Base-by-base conservation (phyloP, 2,888 invertebrate species). In the Meandrusa payeni region DNA sequence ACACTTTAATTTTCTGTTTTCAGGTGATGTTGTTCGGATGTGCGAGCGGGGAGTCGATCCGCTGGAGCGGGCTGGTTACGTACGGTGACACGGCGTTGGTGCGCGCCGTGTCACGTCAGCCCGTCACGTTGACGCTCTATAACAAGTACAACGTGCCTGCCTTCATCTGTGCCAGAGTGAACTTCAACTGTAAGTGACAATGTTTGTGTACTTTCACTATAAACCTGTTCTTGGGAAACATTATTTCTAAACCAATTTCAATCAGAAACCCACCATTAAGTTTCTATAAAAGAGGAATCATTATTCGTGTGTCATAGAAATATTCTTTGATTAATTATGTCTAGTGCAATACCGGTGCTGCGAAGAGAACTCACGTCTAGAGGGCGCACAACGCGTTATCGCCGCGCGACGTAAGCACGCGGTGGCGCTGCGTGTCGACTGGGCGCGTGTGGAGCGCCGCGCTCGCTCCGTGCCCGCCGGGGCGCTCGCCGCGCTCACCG, bases 71-170 rank as follows among this genome's bases (percentile, higher is more conserved):
- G 0, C 70, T 76, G 10, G 76, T 79, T 46, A 85, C 82, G 53
- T 80, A 79, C 64, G 83, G 82, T 17, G 77, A 72, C 57, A 82
- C 80, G 41, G 86, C 86, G 50, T 65, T 85, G 1, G 73, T 82
- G 38, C 74, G 76, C 2, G 83, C 86, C 5, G 62, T 55, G 7
- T 46, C 56, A 4, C 69, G 77, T 34, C 49, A 55, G 51, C 72
- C 73, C 15, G 46, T 81, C 13, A 47, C 52, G 12, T 61, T 86
- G 32, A 55, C 67, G 39, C 63, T 86, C 0, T 69, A 67, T 61
- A 86, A 85, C 59, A 63, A 64, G 44, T 50, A 68, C 7, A 22
- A 53, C 10, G 47, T 59, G 29, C 64, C 76, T n/a, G 77, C 75
- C 2, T 86, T 86, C 48, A 57, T 85, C 1, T 66, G 62, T 39